A percentile compares a stretch with the other conserved stretches of the same genome.
These are phyloP conservation scores for Syngnathus typhle DNA, from an alignment of 2,113 vertebrate genomes.

Conservation along the genomic window DNA sequence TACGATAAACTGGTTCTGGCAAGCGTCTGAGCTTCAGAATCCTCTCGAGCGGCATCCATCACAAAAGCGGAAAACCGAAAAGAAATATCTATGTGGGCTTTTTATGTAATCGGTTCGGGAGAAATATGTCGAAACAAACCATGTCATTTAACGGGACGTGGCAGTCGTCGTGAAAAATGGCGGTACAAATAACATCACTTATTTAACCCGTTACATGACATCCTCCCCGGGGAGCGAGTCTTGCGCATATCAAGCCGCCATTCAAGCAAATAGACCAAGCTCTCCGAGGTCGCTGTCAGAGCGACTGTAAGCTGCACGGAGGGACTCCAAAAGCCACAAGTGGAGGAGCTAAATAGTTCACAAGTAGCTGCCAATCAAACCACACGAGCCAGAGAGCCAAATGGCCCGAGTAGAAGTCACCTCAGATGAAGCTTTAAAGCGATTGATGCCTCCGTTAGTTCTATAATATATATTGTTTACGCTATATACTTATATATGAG, in stretches of 20 bases:
- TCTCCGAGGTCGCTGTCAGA: background rate
- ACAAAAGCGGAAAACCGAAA: background rate
- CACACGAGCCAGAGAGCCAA: background rate
- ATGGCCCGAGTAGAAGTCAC: background rate
- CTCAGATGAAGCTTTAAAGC: no score
- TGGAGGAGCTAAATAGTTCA: background rate
- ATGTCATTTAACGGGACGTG: background rate
- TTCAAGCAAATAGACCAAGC: background rate
- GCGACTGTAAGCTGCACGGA: no score
- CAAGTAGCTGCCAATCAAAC: background rate
- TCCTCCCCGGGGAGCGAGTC: no score
- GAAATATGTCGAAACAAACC: background rate
- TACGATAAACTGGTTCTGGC: conserved; percentile 2
- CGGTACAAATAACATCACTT: background rate
- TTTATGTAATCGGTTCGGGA: conserved; percentile 1
- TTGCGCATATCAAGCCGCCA: background rate
- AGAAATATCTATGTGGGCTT: background rate
- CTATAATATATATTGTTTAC: no score
- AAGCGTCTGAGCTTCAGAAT: conserved; percentile 4
- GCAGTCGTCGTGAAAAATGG: conserved; percentile 1
- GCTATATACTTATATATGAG: no score
- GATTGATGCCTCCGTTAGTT: no score
- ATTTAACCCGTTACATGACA: no score
- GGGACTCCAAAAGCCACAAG: background rate
- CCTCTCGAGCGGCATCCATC: conserved; percentile 11